Conservation (phyloP, 1,140 invertebrate genomes). For the Scaptomyza hsui region DNA sequence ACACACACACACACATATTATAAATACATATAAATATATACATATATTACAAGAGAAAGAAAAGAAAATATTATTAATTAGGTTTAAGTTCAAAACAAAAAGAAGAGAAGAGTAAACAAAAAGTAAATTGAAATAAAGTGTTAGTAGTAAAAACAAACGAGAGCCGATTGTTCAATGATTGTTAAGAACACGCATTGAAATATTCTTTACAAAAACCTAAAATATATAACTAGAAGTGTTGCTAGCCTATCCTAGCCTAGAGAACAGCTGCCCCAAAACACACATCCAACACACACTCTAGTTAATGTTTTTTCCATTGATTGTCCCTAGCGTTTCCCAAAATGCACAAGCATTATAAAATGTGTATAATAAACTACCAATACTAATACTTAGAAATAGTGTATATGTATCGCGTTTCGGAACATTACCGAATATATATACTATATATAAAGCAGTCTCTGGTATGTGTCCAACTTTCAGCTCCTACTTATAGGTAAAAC, state of each 20-base stretch:
- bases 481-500: conserved; percentile 13
- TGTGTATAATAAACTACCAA: conserved; percentile 59
- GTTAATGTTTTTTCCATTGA: conserved; percentile 27
- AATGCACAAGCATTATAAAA: conserved; percentile 39
- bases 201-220: conserved; percentile 47
- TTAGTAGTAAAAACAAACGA: conserved; percentile 66
- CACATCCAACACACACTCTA: conserved; percentile 29
- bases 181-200: conserved; percentile 57
- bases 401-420: conserved; percentile 11
- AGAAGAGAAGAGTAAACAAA: conserved; percentile 13
- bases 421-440: conserved; percentile 13
- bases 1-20: conserved; percentile 59
- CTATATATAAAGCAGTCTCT: conserved; percentile 18
- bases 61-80: conserved; percentile 77
- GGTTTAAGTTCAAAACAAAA: conserved; percentile 56
- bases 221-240: conserved; percentile 53
- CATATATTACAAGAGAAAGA: conserved; percentile 66
- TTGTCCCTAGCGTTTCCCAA: conserved; percentile 8
- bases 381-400: background rate
- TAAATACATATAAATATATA: conserved; percentile 70
- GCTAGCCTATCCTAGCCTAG: conserved; percentile 65
- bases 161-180: conserved; percentile 57
- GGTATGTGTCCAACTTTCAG: conserved; percentile 41
- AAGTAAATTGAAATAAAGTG: conserved; percentile 72
- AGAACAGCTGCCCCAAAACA: conserved; percentile 57